These are phyloP conservation scores for Rhagonycha fulva DNA, from an alignment of 2,888 invertebrate genomes.

Conservation along the genomic window DNA sequence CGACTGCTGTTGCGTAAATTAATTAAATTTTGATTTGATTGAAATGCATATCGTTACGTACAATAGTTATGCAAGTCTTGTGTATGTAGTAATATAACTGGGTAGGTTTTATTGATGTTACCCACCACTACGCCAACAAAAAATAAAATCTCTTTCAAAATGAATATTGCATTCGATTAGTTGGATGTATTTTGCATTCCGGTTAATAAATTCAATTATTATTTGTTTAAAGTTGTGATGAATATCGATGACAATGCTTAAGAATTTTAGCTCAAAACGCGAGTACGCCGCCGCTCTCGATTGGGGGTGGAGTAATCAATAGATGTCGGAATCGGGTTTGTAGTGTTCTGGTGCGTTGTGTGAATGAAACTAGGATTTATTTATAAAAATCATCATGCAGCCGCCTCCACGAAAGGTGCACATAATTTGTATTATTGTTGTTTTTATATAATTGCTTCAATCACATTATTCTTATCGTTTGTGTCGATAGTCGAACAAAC, in stretches of 20 bases:
- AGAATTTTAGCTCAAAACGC: constrained; percentile 38
- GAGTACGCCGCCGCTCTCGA: constrained; percentile 46
- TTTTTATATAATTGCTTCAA: neutral
- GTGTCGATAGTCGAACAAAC: neutral
- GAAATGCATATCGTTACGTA: neutral
- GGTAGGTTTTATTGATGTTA: neutral
- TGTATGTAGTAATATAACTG: neutral
- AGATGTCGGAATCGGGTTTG: constrained; percentile 45
- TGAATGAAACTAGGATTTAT: constrained; percentile 42
- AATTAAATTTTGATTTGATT: neutral
- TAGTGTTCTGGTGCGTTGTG: constrained; percentile 46
- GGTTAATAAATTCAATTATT: neutral
- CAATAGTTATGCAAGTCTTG: neutral
- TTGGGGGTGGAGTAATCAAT: constrained; percentile 53
- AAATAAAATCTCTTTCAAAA: neutral
- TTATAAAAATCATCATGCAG: constrained; percentile 64
- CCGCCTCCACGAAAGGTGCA: constrained; percentile 85
- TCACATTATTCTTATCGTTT: neutral
- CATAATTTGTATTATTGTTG: neutral
- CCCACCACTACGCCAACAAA: neutral
- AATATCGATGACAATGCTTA: constrained; percentile 45
- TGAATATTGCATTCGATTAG: neutral
- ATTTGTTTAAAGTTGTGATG: neutral
- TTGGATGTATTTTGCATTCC: neutral
- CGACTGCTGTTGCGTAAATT: neutral